Percentiles rank a stretch among this genome's conserved stretches.
phyloP scores from a whole-genome alignment of 2,113 vertebrate genomes.

The Candoia aspera region DNA sequence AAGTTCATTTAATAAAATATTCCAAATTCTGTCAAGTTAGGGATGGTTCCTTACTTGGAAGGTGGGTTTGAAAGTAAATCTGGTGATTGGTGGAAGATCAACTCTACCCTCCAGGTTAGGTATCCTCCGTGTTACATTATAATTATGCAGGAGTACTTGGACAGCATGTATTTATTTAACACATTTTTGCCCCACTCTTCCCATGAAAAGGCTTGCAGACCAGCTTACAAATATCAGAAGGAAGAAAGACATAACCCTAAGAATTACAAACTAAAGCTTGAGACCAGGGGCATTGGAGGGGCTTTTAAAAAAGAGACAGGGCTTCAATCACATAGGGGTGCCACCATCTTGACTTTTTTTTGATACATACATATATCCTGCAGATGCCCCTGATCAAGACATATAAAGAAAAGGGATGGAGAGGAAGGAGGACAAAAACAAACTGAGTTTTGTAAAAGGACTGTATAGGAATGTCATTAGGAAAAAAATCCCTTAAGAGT shows the following conservation, averaged over 20 bases:
- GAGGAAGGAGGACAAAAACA: neutral
- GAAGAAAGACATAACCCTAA: neutral
- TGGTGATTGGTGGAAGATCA: neutral
- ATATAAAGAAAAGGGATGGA: neutral
- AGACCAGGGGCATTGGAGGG: neutral
- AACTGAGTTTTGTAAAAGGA: neutral
- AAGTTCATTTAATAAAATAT: neutral
- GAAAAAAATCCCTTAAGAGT: neutral
- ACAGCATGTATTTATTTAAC: neutral
- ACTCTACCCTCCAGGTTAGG: neutral
- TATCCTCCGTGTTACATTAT: neutral
- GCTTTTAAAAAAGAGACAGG: neutral
- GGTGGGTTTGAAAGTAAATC: neutral
- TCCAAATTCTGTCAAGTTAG: neutral
- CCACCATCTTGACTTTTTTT: neutral
- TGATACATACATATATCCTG: neutral
- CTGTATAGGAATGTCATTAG: neutral
- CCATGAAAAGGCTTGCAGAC: neutral
- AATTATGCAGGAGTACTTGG: neutral
- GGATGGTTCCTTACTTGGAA: neutral
- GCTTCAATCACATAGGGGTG: neutral
- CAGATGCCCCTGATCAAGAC: neutral
- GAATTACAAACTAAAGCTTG: neutral
- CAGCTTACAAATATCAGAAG: neutral
- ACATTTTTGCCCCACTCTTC: neutral